These are phyloP conservation scores for Calcarius lapponicus DNA, from an alignment of 2,797 vertebrate genomes.

Conservation along the genomic window DNA sequence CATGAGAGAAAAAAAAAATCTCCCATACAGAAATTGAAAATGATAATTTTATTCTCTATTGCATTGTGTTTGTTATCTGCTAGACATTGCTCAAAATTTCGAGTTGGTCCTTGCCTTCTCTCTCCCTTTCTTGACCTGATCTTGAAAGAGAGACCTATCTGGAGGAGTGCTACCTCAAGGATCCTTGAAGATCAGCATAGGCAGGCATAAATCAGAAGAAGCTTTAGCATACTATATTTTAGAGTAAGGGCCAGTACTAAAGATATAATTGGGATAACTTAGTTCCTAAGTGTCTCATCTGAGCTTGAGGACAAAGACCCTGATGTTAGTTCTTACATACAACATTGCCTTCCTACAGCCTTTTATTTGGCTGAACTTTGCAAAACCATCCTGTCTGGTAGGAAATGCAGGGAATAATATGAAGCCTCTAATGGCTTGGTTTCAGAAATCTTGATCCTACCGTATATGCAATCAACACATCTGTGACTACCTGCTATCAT, in stretches of 20 bases:
- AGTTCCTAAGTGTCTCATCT: neutral
- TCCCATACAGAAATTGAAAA: neutral
- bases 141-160: neutral
- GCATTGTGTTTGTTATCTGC: neutral
- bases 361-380: neutral
- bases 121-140: neutral
- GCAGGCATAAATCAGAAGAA: neutral
- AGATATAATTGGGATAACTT: neutral
- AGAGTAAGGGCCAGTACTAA: neutral
- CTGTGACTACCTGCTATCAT: neutral
- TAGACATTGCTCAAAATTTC: neutral
- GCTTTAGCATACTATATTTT: neutral
- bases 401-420: neutral
- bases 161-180: neutral
- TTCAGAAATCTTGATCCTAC: neutral
- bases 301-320: neutral
- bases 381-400: neutral
- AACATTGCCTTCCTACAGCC: neutral
- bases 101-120: neutral
- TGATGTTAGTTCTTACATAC: neutral
- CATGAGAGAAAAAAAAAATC: neutral
- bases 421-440: neutral
- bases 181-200: neutral
- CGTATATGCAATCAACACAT: neutral
- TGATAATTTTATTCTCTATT: neutral